phyloP scores from a whole-genome alignment of 1,140 invertebrate genomes.

The Battus philenor region DNA sequence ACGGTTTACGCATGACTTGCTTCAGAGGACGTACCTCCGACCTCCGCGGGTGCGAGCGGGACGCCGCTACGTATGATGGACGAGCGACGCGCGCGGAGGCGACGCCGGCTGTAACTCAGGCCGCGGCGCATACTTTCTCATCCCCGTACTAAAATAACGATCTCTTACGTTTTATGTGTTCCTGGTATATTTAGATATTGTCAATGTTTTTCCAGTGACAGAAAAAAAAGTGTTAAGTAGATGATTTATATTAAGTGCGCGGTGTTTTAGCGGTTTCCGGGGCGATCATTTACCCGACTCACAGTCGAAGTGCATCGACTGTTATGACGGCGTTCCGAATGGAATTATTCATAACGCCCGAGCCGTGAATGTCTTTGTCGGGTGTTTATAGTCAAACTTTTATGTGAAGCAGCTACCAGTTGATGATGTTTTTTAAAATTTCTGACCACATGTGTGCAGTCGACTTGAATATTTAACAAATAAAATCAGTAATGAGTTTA shows the following conservation, averaged over 20 bases:
- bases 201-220: conserved; percentile 36
- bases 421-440: neutral
- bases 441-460: too few relatives aligned
- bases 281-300: conserved; percentile 53
- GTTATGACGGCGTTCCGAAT: conserved; percentile 29
- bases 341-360: conserved; percentile 52
- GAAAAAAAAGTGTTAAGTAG: conserved; percentile 72
- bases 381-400: conserved; percentile 3
- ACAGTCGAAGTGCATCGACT: conserved; percentile 28
- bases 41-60: conserved; percentile 27
- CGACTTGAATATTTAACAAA: too few relatives aligned
- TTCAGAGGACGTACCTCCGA: conserved; percentile 22
- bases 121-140: conserved; percentile 61
- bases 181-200: conserved; percentile 70
- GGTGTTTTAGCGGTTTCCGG: conserved; percentile 57
- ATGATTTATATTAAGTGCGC: conserved; percentile 70
- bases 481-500: too few relatives aligned
- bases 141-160: conserved; percentile 60
- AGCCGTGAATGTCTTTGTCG: conserved; percentile 29
- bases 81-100: conserved; percentile 36
- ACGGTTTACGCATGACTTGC: conserved; percentile 42
- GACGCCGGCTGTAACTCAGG: conserved; percentile 59
- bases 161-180: conserved; percentile 59
- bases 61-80: conserved; percentile 51
- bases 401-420: neutral